Evolutionary conservation across 37 sponge, comb jelly and placozoan species (phyloP), one percentile per base, ranked within the genome.

Genomic region (Diacarnus erythraeanus): DNA sequence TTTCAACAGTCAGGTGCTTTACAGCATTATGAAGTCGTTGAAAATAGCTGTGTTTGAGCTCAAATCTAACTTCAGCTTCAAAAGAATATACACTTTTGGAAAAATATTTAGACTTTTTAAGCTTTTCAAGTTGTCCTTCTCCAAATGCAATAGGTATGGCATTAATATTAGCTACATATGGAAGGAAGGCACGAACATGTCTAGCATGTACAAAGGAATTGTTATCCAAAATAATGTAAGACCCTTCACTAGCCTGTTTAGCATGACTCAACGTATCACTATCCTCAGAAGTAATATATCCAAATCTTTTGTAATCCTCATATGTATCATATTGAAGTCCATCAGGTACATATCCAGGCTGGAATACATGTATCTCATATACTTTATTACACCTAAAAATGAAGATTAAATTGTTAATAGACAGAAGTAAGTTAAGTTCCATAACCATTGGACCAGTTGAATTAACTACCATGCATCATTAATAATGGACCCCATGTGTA

Each of bases 11-110:
- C 56, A 82, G 59, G 2, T 0, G 23, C 3, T 82, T 59, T 0
- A 88, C 0, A 20, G 80, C 66, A 0, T 67, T 29, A 44, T 83
- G 84, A 20, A 83, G 70, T 10, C 74, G 54, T 21, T 79, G 63
- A 79, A 89, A 89, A 27, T 89, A 89, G 27, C 36, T 57, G 33
- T 83, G 80, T 42, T 89, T 83, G 34, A 83, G 51, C 37, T 83
- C 76, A 79, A 87, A 87, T 60, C 67, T 29, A 0, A 83, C 83
- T 22, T 83, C 37, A 26, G 18, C 43, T 17, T 70, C 27, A 38
- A 69, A 42, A 2, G 27, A 40, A 47, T 31, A 68, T 8, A 0
- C 15, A 29, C 56, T 44, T 37, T 1, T 40, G 21, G 10, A 5
- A 23, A 39, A 21, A 10, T 1, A 38, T 0, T 41, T 23, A 26